Evolutionary conservation across 2,113 vertebrate genomes (phyloP).

Genomic region (Pelodiscus sinensis): DNA sequence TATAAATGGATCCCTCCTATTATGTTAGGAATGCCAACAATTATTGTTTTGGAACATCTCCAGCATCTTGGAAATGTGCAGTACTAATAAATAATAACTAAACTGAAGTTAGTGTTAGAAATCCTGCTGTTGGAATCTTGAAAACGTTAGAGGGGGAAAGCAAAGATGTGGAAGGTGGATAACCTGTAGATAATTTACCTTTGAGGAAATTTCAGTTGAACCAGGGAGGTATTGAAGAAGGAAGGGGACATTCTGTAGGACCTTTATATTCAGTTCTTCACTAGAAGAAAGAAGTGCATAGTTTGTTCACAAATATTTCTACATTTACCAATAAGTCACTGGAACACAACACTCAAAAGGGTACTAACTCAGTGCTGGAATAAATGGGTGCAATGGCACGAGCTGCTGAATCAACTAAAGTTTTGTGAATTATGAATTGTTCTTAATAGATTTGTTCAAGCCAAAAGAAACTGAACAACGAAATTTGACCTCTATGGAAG

Average conservation of each 20-base stretch:
- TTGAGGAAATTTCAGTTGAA: slow-evolving; percentile 74
- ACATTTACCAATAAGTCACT: neutral
- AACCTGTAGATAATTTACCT: slow-evolving; percentile 64
- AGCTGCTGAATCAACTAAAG: neutral
- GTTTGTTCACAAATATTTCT: slow-evolving; percentile 15
- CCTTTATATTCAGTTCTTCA: slow-evolving; percentile 80
- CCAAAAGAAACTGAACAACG: neutral
- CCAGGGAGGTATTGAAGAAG: slow-evolving; percentile 69
- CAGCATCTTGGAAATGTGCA: neutral
- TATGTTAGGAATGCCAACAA: neutral
- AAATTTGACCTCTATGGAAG: neutral
- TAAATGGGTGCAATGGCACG: neutral
- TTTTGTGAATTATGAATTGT: neutral
- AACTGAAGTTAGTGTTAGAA: neutral
- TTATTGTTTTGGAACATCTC: neutral
- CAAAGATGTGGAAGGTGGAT: neutral
- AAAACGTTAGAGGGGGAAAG: neutral
- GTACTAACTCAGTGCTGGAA: neutral
- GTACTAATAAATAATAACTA: neutral
- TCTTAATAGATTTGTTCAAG: neutral
- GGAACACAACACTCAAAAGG: neutral
- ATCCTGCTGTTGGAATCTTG: neutral
- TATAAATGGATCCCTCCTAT: neutral
- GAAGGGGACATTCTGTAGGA: slow-evolving; percentile 78
- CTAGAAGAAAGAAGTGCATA: slow-evolving; percentile 70